phyloP scores from a whole-genome alignment of 2,888 invertebrate species.

The Parapristionchus giblindavisi region DNA sequence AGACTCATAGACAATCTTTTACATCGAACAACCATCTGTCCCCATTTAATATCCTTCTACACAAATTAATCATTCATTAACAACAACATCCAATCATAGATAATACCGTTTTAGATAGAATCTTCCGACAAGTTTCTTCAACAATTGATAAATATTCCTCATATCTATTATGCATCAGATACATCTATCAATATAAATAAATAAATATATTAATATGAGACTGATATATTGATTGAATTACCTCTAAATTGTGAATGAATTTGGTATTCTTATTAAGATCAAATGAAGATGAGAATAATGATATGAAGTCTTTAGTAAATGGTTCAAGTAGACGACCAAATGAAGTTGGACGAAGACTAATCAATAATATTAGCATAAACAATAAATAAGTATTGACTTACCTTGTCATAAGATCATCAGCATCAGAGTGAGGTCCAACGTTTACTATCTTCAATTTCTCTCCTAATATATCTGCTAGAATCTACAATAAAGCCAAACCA shows the following conservation, averaged over 20 bases:
- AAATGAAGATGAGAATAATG: constrained; percentile 80
- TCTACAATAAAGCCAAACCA: constrained; percentile 38
- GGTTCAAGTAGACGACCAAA: constrained; percentile 84
- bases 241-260: constrained; percentile 83
- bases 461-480: constrained; percentile 56
- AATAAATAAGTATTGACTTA: not conserved
- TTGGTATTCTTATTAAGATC: constrained; percentile 83
- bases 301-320: constrained; percentile 83
- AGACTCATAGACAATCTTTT: constrained; percentile 43
- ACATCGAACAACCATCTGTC: constrained; percentile 49
- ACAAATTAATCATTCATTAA: not conserved
- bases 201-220: too few relatives aligned
- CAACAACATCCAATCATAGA: not conserved
- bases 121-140: constrained; percentile 51
- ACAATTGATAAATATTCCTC: constrained; percentile 53
- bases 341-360: constrained; percentile 88
- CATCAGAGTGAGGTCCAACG: constrained; percentile 98
- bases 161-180: constrained; percentile 51
- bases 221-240: too few relatives aligned
- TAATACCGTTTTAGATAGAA: constrained; percentile 40
- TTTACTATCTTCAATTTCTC: constrained; percentile 86
- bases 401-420: constrained; percentile 82
- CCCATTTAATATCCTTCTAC: constrained; percentile 48
- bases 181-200: constrained; percentile 39
- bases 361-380: constrained; percentile 39